A percentile compares a stretch with the other conserved stretches of the same genome.
phyloP scores from a whole-genome alignment of 2,888 invertebrate genomes.

The Spilosoma lubricipeda region DNA sequence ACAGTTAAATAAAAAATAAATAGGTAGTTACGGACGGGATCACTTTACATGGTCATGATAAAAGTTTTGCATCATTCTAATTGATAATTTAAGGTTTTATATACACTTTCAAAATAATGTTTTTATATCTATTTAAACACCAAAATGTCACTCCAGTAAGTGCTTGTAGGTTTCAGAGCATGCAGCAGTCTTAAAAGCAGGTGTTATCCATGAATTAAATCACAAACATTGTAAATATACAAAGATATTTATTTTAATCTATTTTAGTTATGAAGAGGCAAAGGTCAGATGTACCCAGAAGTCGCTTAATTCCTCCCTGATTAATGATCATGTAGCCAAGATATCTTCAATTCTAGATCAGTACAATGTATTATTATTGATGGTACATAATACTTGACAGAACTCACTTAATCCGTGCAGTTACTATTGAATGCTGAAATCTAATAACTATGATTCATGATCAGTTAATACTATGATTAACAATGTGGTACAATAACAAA shows the following conservation, averaged over 20 bases:
- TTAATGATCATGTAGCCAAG: conserved; percentile 32
- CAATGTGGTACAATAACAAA: conserved; percentile 18
- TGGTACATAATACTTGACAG: conserved; percentile 23
- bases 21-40: no score
- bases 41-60: no score
- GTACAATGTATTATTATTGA: conserved; percentile 43
- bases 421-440: conserved; percentile 30
- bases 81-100: not conserved
- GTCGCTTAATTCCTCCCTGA: conserved; percentile 39
- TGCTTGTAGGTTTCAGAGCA: not conserved
- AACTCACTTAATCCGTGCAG: conserved; percentile 26
- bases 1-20: no score
- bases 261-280: conserved; percentile 34
- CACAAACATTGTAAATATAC: conserved; percentile 23
- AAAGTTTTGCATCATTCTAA: no score
- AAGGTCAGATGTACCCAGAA: conserved; percentile 35
- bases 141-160: not conserved
- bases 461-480: conserved; percentile 19
- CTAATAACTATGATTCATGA: conserved; percentile 35
- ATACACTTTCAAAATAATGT: not conserved
- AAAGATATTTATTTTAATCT: conserved; percentile 21
- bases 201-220: not conserved
- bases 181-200: not conserved
- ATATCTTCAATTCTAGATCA: conserved; percentile 35
- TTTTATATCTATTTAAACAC: not conserved